Base-by-base conservation (phyloP, 2,888 invertebrate genomes). In the Heteropelma amictum region DNA sequence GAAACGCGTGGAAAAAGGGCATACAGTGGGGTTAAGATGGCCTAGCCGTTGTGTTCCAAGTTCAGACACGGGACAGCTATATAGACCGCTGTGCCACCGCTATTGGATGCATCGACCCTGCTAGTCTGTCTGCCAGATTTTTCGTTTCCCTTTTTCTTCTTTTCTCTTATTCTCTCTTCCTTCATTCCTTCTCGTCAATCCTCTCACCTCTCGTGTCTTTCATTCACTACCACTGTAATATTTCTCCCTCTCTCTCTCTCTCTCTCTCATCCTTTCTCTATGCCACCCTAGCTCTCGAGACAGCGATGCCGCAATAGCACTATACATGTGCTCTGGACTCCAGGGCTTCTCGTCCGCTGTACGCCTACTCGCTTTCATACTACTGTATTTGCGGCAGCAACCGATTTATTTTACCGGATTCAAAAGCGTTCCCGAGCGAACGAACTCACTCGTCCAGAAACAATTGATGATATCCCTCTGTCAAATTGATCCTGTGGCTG, bases 381-480 rank as follows among this genome's bases (percentile, higher is more conserved):
- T 61, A 54, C 72, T 72, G 35, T 65, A 58, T 60, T 42, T 35
- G 56, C 54, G 14, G 63, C 65, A 49, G 12, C 56, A 21, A 65
- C 49, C 70, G 70, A 76, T 76, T 76, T 76, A 76, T 76, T 73
- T 70, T 60, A 54, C 40, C 28, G 65, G 70, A 76, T 69, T 73
- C 76, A 61, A 72, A 73, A 69, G 65, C 69, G 64, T 53, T 67
- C 49, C 51, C 53, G 60, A 63, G 21, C 38, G 42, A 72, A 23
- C 56, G 30, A 64, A 26, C 40, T 64, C 64, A 51, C 72, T 72
- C 70, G 70, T 70, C 69, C 70, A 61, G 70, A 76, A 73, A 73
- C 69, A 73, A 76, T 73, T 72, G 72, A 61, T 76, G 64, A 70
- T 76, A 69, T 70, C 69, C 35, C 35, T 28, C 28, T 65, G 69